These are phyloP conservation scores for Diadophis punctatus DNA, from an alignment of 2,113 vertebrate genomes.

Conservation along the genomic window DNA sequence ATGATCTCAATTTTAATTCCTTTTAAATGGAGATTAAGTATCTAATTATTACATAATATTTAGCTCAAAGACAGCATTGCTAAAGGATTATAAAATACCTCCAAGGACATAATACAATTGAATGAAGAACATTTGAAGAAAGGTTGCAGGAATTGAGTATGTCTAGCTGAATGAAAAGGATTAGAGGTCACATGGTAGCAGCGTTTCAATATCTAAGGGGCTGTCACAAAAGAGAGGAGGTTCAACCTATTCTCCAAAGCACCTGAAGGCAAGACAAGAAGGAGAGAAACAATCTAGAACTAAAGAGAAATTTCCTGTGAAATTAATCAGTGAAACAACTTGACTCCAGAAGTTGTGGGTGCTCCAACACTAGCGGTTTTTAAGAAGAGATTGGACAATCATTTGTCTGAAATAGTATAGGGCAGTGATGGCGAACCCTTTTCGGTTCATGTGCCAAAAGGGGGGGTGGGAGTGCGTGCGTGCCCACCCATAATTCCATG, in stretches of 20 bases:
- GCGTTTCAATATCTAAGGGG: neutral
- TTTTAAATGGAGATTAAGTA: neutral
- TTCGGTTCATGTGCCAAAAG: too few relatives aligned
- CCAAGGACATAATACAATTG: neutral
- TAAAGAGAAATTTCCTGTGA: neutral
- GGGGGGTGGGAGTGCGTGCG: too few relatives aligned
- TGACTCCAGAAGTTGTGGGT: neutral
- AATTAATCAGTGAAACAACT: neutral
- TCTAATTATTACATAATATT: neutral
- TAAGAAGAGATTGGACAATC: neutral
- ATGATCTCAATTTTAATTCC: neutral
- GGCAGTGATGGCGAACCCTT: too few relatives aligned
- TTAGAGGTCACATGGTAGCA: neutral
- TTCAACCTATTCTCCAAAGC: neutral
- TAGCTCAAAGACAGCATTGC: neutral
- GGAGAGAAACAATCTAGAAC: neutral
- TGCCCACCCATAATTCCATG: too few relatives aligned
- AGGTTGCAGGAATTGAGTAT: neutral
- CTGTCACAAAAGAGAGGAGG: neutral
- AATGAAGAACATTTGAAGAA: neutral
- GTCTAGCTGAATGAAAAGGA: neutral
- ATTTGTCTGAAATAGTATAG: neutral
- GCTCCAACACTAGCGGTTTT: neutral
- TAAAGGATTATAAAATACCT: neutral
- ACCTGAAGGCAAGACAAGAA: neutral